Base-by-base conservation (phyloP, 2,113 vertebrate species). In the Hirundichthys speculiger region DNA sequence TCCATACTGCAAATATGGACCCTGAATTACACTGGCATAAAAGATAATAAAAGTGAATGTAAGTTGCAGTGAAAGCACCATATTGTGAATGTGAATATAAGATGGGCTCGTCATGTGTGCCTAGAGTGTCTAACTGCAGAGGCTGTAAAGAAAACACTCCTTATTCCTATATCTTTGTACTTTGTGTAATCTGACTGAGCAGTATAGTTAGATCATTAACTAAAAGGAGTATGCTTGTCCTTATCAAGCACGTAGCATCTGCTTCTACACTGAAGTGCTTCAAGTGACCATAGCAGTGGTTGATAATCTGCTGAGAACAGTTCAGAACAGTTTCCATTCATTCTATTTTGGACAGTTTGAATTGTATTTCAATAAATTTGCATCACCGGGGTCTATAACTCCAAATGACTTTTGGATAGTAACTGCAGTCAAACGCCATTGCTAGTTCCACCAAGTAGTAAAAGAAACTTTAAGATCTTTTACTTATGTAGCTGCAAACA, bases 131-230 rank as follows among this genome's bases (percentile, higher is more conserved):
- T 27, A 27, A 34, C 3, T 43, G 25, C 56, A 43, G 39, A 40
- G 21, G 18, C 22, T 30, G 39, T 5, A 51, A 1, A 63, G 16
- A 19, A 21, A 21, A 21, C 11, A 48, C 13, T 3, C 15, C 4
- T 18, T 46, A 43, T 34, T 52, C 21, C 27, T 45, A 10, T 16
- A 69, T n/a, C 41, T 47, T 60, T 62, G 57, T 60, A 60, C 43
- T 46, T 25, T 46, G 18, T 69, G 18, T 69, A 10, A 41, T 70
- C 50, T 61, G 27, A 57, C 47, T 46, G 13, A 67, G 58, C 45
- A 48, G 38, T 67, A 48, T 53, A 47, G 68, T 62, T 81, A 25
- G 61, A 74, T 81, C 58, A 79, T 77, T 81, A 59, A 79, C 72
- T 39, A 39, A 24, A 45, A 55, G 41, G 27, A 5, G 38, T 6